These are phyloP conservation scores for Trypoxylus dichotomus DNA, from an alignment of 1,140 invertebrate species.

Conservation along the genomic window DNA sequence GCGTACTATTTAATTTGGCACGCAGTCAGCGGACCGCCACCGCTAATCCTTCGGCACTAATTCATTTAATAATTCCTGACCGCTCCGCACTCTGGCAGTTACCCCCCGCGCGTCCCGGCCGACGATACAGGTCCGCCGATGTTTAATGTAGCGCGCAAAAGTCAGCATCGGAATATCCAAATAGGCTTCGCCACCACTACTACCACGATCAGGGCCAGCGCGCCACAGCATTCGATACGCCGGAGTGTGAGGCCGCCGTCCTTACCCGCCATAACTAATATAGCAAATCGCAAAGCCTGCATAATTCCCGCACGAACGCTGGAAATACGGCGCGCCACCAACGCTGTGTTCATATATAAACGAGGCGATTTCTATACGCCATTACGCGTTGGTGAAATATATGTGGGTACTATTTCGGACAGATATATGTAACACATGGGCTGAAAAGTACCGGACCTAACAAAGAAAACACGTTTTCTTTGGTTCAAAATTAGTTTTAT, in stretches of 20 bases:
- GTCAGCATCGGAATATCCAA: not conserved
- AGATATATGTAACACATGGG: too few relatives aligned
- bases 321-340: not conserved
- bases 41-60: conserved; percentile 20
- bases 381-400: too few relatives aligned
- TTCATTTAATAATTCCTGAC: conserved; percentile 23
- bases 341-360: not conserved
- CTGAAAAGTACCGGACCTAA: too few relatives aligned
- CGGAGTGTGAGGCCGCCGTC: not conserved
- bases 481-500: too few relatives aligned
- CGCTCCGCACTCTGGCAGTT: not conserved
- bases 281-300: conserved; percentile 12
- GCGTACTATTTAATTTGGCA: not conserved
- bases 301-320: not conserved
- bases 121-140: not conserved
- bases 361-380: too few relatives aligned
- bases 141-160: conserved; percentile 13
- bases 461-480: too few relatives aligned
- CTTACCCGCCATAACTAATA: not conserved
- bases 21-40: not conserved
- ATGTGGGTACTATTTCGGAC: too few relatives aligned
- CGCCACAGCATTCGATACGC: not conserved
- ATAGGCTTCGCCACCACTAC: not conserved
- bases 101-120: not conserved
- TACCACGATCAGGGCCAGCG: not conserved